Conservation (phyloP, 2,888 invertebrate species). For the Patella depressa region DNA sequence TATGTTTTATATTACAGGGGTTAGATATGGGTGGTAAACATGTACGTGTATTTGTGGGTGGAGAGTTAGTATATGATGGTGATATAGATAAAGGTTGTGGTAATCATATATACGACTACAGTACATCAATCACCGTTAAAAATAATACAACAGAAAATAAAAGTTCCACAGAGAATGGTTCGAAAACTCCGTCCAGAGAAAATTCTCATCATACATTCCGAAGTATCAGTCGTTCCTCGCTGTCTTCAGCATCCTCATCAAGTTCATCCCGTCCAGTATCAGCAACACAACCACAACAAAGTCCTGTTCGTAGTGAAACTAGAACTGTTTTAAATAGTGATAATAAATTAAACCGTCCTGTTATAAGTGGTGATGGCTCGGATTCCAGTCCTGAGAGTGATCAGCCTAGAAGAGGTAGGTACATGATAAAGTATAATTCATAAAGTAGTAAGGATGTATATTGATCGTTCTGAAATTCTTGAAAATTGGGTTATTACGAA, state of each 20-base stretch:
- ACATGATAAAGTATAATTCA: neutral
- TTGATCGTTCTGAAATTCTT: too few species aligned
- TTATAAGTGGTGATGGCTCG: conserved; percentile 42
- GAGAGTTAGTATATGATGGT: conserved; percentile 61
- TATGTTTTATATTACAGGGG: conserved; percentile 50
- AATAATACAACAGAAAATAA: conserved; percentile 11
- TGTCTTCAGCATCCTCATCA: conserved; percentile 49
- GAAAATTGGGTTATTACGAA: too few species aligned
- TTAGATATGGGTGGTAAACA: conserved; percentile 65
- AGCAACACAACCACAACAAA: conserved; percentile 35
- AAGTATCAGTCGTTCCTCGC: conserved; percentile 52
- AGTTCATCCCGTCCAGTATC: conserved; percentile 48
- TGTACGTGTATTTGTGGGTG: conserved; percentile 57
- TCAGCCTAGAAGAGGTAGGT: too few species aligned
- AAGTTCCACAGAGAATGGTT: conserved; percentile 24
- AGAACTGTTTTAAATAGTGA: conserved; percentile 44
- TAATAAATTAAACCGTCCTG: conserved; percentile 33
- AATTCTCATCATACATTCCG: conserved; percentile 49
- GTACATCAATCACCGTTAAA: conserved; percentile 52
- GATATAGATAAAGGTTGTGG: conserved; percentile 71
- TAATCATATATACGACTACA: conserved; percentile 70
- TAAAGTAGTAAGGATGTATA: neutral
- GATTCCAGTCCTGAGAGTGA: conserved; percentile 44
- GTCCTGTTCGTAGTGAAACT: conserved; percentile 48
- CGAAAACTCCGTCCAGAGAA: conserved; percentile 32